phyloP scores from a whole-genome alignment of 2,888 invertebrate genomes.

The Elegia similella region DNA sequence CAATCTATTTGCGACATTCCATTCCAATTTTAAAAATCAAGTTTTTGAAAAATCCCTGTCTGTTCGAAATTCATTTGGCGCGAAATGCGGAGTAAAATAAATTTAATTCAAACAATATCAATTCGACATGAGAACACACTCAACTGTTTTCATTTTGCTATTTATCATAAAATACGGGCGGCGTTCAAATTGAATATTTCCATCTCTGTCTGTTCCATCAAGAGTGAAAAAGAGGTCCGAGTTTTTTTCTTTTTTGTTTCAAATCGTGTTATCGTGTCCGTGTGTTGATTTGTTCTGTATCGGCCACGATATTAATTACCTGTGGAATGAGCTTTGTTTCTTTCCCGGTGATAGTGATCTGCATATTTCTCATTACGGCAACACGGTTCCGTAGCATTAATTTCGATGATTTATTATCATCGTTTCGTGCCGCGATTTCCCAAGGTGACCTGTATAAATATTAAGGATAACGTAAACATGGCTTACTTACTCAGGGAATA shows the following conservation, averaged over 20 bases:
- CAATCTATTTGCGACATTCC: slow-evolving; percentile 12
- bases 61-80: slow-evolving; percentile 51
- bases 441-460: slow-evolving; percentile 8
- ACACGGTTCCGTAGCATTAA: slow-evolving; percentile 33
- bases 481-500: neutral
- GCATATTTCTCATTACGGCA: slow-evolving; percentile 37
- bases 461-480: neutral
- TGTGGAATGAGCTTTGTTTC: slow-evolving; percentile 67
- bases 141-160: slow-evolving; percentile 59
- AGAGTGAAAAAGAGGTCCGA: slow-evolving; percentile 38
- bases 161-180: slow-evolving; percentile 72
- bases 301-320: slow-evolving; percentile 71
- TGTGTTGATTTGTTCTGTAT: slow-evolving; percentile 69
- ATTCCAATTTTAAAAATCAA: slow-evolving; percentile 21
- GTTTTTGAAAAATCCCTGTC: slow-evolving; percentile 19
- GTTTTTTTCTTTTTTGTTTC: slow-evolving; percentile 54
- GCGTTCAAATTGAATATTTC: slow-evolving; percentile 54
- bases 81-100: slow-evolving; percentile 42
- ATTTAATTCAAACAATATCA: slow-evolving; percentile 71
- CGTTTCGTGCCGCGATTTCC: slow-evolving; percentile 17
- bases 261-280: slow-evolving; percentile 60
- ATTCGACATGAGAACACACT: slow-evolving; percentile 73
- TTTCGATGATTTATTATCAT: slow-evolving; percentile 18
- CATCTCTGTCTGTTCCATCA: slow-evolving; percentile 39
- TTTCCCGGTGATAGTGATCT: slow-evolving; percentile 50